phyloP scores from a whole-genome alignment of 2,888 invertebrate genomes.

The Byasa hedistus region DNA sequence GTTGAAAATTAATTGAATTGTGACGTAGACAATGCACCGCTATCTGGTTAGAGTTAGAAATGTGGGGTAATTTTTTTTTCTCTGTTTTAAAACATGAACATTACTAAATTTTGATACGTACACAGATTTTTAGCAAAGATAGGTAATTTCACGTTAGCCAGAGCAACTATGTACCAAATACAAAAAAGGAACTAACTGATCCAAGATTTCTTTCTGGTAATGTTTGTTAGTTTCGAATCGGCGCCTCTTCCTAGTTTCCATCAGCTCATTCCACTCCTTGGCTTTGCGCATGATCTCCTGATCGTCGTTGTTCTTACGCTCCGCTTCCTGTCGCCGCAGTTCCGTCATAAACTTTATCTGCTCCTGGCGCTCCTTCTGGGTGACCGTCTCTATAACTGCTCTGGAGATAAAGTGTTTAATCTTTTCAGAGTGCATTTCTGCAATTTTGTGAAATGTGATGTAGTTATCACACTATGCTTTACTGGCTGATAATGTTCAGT shows the following conservation, averaged over 20 bases:
- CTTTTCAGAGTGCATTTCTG: too few relatives aligned
- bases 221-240: conserved; percentile 58
- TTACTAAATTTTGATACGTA: too few relatives aligned
- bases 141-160: too few relatives aligned
- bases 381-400: conserved; percentile 67
- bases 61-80: too few relatives aligned
- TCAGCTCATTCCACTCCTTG: conserved; percentile 59
- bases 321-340: conserved; percentile 49
- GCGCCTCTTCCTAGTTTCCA: conserved; percentile 43
- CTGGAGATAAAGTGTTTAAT: conserved; percentile 40
- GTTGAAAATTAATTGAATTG: too few relatives aligned
- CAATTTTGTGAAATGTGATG: too few relatives aligned
- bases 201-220: conserved; percentile 61
- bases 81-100: too few relatives aligned
- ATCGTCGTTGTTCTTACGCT: conserved; percentile 54
- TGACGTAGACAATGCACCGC: too few relatives aligned
- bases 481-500: too few relatives aligned
- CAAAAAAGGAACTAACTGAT: conserved; percentile 53
- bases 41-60: too few relatives aligned
- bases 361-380: conserved; percentile 65
- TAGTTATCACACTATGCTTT: too few relatives aligned
- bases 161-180: not conserved
- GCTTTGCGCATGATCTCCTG: conserved; percentile 54
- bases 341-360: conserved; percentile 62
- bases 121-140: too few relatives aligned